Percentiles rank a stretch among this genome's conserved stretches.
Evolutionary conservation across 2,888 invertebrate species (phyloP).

Genomic region (Lycaena phlaeas): DNA sequence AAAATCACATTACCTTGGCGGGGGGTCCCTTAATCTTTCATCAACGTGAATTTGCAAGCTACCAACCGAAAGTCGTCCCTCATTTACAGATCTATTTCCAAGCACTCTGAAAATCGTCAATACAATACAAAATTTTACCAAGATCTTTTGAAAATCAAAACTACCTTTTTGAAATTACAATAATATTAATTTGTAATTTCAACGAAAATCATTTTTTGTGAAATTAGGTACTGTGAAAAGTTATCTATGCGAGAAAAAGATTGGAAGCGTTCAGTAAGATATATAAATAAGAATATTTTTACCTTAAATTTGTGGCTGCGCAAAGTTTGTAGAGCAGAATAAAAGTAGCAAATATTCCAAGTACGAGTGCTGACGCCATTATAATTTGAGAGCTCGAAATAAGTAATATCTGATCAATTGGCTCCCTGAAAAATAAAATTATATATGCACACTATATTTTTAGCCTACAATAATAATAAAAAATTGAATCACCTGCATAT

Average conservation of each 20-base stretch:
- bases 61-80: constrained; percentile 50
- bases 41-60: constrained; percentile 58
- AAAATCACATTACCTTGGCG: constrained; percentile 65
- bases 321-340: constrained; percentile 58
- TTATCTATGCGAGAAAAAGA: no score
- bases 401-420: constrained; percentile 52
- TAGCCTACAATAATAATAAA: background rate
- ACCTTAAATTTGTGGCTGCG: constrained; percentile 47
- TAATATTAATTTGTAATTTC: no score
- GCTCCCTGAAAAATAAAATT: constrained; percentile 40
- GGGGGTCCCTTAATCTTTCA: constrained; percentile 55
- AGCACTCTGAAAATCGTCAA: constrained; percentile 32
- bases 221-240: no score
- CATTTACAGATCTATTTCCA: constrained; percentile 26
- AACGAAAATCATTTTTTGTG: no score
- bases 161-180: no score
- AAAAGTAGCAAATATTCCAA: constrained; percentile 59
- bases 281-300: no score
- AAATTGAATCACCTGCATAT: constrained; percentile 42
- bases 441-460: no score
- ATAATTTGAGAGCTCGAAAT: constrained; percentile 60
- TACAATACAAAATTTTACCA: background rate
- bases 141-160: no score
- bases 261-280: no score
- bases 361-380: constrained; percentile 56